Evolutionary conservation across 1,140 invertebrate species (phyloP).

Genomic region (Carposina sasakii): DNA sequence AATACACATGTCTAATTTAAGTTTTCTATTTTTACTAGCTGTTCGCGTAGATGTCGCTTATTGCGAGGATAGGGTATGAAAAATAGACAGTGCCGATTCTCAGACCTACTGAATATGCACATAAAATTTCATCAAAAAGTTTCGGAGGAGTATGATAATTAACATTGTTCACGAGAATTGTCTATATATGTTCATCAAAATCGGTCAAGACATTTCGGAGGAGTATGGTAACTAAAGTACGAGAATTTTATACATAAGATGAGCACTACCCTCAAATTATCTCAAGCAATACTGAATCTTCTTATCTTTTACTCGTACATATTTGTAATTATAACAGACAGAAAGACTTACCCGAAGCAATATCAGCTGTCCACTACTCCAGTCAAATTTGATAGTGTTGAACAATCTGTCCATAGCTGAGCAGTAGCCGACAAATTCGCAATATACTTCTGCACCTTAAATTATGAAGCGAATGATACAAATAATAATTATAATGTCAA

Average conservation of each 20-base stretch:
- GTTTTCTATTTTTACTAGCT: not conserved
- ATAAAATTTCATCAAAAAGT: too few relatives aligned
- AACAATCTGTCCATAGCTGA: slow-evolving; percentile 49
- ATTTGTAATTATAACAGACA: not conserved
- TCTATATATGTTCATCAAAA: not conserved
- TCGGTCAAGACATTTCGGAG: not conserved
- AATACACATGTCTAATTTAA: not conserved
- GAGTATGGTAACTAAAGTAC: not conserved
- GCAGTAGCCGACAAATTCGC: slow-evolving; percentile 39
- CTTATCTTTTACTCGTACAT: not conserved
- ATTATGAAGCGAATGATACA: not conserved
- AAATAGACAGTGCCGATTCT: not conserved
- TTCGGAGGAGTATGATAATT: too few relatives aligned
- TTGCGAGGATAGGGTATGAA: not conserved
- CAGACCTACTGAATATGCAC: too few relatives aligned
- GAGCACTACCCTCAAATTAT: not conserved
- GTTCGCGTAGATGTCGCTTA: not conserved
- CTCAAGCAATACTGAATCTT: not conserved
- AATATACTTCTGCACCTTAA: slow-evolving; percentile 47
- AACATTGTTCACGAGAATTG: too few relatives aligned
- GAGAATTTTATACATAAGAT: not conserved
- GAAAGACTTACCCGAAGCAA: not conserved
- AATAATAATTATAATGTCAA: not conserved
- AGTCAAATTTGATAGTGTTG: slow-evolving; percentile 49
- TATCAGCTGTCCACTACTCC: slow-evolving; percentile 23